A percentile compares a stretch with the other conserved stretches of the same genome.
These are phyloP conservation scores for Ophthalmolycus amberensis DNA, from an alignment of 2,113 vertebrate genomes.

Conservation along the genomic window DNA sequence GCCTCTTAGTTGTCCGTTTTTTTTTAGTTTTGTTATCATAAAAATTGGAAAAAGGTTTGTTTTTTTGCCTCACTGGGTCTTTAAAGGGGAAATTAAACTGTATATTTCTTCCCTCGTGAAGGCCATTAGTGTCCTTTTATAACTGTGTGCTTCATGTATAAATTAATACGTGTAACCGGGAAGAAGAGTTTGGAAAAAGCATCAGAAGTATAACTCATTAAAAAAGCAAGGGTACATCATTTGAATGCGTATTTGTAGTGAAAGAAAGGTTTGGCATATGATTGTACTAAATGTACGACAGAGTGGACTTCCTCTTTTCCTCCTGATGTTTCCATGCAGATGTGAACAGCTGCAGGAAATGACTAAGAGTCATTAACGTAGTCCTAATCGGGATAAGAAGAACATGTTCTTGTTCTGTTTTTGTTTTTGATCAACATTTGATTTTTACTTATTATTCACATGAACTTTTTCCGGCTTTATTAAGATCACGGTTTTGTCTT, in stretches of 20 bases:
- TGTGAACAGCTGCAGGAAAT: neutral
- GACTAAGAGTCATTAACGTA: neutral
- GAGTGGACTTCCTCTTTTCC: neutral
- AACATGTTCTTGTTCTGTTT: neutral
- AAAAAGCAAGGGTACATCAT: neutral
- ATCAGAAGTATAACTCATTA: neutral
- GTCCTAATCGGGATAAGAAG: neutral
- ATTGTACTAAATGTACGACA: neutral
- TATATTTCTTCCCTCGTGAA: neutral
- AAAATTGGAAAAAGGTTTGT: neutral
- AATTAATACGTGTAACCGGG: neutral
- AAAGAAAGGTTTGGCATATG: neutral
- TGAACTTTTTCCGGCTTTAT: neutral
- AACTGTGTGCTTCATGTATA: neutral
- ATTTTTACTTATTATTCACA: neutral
- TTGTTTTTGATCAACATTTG: neutral
- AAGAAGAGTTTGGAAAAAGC: neutral
- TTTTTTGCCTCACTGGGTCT: neutral
- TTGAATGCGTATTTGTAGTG: neutral
- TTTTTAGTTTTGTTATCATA: neutral
- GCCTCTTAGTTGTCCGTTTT: neutral
- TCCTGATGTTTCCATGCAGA: neutral
- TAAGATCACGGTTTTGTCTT: neutral
- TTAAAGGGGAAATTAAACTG: slow-evolving; percentile 7
- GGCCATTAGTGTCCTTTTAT: neutral